Evolutionary conservation across 2,888 invertebrate genomes (phyloP).

Genomic region (Drosophila mulleri): DNA sequence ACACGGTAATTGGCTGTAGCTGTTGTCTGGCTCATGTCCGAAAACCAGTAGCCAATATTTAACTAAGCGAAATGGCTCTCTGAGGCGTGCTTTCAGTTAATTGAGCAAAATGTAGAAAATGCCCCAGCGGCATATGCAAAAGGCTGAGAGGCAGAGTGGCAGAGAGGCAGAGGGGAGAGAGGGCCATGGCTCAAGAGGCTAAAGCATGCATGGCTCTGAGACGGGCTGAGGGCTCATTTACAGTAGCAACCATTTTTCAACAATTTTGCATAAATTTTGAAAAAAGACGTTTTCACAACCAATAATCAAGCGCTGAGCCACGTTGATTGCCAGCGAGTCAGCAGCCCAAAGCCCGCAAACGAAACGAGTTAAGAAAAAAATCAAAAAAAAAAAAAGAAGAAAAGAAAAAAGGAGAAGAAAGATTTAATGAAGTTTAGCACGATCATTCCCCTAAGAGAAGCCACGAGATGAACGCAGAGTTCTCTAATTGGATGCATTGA

Average conservation of each 20-base stretch:
- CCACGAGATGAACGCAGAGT: constrained; percentile 41
- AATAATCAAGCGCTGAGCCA: constrained; percentile 65
- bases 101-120: constrained; percentile 60
- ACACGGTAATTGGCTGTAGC: constrained; percentile 41
- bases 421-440: constrained; percentile 82
- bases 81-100: constrained; percentile 46
- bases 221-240: constrained; percentile 52
- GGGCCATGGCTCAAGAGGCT: not conserved
- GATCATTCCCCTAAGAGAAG: constrained; percentile 68
- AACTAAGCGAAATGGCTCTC: constrained; percentile 53
- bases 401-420: constrained; percentile 34
- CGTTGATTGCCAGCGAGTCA: constrained; percentile 57
- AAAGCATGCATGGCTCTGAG: constrained; percentile 10
- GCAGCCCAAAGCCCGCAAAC: constrained; percentile 11
- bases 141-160: not conserved
- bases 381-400: not conserved
- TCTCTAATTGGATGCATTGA: constrained; percentile 75
- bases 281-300: constrained; percentile 76
- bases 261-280: constrained; percentile 76
- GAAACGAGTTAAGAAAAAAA: constrained; percentile 46
- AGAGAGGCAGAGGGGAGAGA: not conserved
- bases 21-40: not conserved
- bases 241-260: constrained; percentile 77
- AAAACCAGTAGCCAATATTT: constrained; percentile 70
- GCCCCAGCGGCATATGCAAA: constrained; percentile 32